Conservation (phyloP, 2,113 vertebrate species). For the Mustela nigripes region DNA sequence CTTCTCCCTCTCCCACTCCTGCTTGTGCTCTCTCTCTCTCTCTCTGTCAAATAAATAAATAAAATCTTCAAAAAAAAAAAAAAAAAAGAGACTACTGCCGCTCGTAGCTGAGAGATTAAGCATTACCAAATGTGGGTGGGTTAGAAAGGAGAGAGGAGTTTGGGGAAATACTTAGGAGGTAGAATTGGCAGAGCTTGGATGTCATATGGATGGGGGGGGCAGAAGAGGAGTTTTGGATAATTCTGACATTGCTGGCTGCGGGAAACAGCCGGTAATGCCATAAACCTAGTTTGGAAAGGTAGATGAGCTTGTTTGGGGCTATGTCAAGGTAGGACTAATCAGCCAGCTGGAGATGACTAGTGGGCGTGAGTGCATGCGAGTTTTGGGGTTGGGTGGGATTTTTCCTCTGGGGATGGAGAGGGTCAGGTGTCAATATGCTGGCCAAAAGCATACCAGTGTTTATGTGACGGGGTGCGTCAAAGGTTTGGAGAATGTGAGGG, state of each 20-base stretch:
- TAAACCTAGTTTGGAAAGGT: neutral
- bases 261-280: too few species aligned
- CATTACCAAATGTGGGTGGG: neutral
- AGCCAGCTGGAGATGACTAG: neutral
- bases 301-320: neutral
- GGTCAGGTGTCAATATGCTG: neutral
- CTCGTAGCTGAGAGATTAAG: neutral
- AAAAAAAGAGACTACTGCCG: neutral
- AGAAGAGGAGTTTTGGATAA: neutral
- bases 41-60: too few species aligned
- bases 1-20: too few species aligned
- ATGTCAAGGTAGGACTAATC: neutral
- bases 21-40: too few species aligned
- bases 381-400: neutral
- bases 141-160: neutral
- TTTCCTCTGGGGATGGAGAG: neutral
- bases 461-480: neutral
- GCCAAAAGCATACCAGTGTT: neutral
- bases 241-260: neutral
- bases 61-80: too few species aligned
- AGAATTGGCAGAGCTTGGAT: neutral
- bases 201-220: neutral
- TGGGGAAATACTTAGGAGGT: neutral
- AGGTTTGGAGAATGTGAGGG: neutral
- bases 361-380: rapidly evolving